Base-by-base conservation (phyloP, 2,113 vertebrate species). In the Podarcis cretensis region DNA sequence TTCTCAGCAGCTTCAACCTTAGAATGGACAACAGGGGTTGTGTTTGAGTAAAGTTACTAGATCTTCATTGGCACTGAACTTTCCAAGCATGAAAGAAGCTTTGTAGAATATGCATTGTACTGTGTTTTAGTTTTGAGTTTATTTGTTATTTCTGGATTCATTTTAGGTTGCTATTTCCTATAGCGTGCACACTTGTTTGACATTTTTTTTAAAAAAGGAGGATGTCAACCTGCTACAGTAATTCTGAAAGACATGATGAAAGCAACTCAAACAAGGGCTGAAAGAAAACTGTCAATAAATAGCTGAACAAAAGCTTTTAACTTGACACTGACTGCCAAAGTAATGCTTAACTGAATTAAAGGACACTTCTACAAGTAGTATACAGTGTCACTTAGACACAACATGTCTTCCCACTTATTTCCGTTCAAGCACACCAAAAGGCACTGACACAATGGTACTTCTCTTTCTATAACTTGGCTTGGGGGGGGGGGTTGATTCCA, bases 261-360 rank as follows among this genome's bases (percentile, higher is more conserved):
- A 23, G 65, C 83, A 91, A 2, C 13, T n/a, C 75, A n/a, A 40
- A 87, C 30, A 89, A 92, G 79, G 89, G 78, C 0, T 81, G 1
- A 59, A 32, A 20, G 12, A 10, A 65, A 21, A n/a, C 35, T 35
- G 30, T 79, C 63, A 48, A 27, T 23, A 54, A 83, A 86, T 12
- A 14, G 5, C 77, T 89, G n/a, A 27, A 76, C 89, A 35, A 90
- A 91, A 84, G 65, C 68, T 1, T 88, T 78, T 65, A 78, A 23
- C 18, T 69, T 20, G 13, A 83, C 21, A 21, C 37, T 90, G 76
- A 77, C 0, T 25, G 71, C 2, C 12, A 71, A 30, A 5, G 66
- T 91, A 81, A 85, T 79, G 75, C 13, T 89, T 89, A 35, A 83
- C n/a, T 4, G 91, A 81, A 89, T 66, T 48, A 89, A 91, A 93